A percentile compares a stretch with the other conserved stretches of the same genome.
phyloP scores from a whole-genome alignment of 2,888 invertebrate genomes.

The Heliconius ismenius region DNA sequence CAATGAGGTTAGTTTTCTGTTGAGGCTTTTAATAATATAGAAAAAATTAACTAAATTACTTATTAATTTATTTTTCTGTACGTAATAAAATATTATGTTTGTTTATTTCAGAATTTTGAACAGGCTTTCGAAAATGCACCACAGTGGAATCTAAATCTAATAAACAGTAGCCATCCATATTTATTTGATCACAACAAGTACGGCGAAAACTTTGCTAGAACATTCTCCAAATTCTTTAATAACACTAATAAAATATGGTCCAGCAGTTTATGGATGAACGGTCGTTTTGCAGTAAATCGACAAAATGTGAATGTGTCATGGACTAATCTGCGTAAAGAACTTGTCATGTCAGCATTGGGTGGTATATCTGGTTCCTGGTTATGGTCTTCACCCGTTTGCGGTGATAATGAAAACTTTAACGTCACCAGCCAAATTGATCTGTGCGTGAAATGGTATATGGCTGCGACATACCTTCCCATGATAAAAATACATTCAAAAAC shows the following conservation, averaged over 20 bases:
- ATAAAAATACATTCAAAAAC: constrained; percentile 76
- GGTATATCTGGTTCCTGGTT: constrained; percentile 76
- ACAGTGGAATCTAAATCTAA: constrained; percentile 72
- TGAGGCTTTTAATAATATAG: background rate
- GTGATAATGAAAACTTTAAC: constrained; percentile 74
- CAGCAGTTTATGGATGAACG: constrained; percentile 65
- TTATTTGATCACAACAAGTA: constrained; percentile 81
- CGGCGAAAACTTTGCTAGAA: constrained; percentile 72
- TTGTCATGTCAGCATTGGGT: constrained; percentile 75
- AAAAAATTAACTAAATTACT: too few relatives aligned
- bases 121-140: constrained; percentile 73
- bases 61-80: background rate
- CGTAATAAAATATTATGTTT: background rate
- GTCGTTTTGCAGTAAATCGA: constrained; percentile 61
- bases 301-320: constrained; percentile 82
- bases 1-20: constrained; percentile 65
- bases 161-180: constrained; percentile 56
- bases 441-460: constrained; percentile 86
- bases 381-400: constrained; percentile 82
- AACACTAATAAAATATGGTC: constrained; percentile 52
- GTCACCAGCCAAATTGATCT: constrained; percentile 65
- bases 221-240: constrained; percentile 54
- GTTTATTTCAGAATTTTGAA: constrained; percentile 63
- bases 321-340: constrained; percentile 78
- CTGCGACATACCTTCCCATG: constrained; percentile 84